These are phyloP conservation scores for Tinea pellionella DNA, from an alignment of 2,888 invertebrate species.

Conservation along the genomic window DNA sequence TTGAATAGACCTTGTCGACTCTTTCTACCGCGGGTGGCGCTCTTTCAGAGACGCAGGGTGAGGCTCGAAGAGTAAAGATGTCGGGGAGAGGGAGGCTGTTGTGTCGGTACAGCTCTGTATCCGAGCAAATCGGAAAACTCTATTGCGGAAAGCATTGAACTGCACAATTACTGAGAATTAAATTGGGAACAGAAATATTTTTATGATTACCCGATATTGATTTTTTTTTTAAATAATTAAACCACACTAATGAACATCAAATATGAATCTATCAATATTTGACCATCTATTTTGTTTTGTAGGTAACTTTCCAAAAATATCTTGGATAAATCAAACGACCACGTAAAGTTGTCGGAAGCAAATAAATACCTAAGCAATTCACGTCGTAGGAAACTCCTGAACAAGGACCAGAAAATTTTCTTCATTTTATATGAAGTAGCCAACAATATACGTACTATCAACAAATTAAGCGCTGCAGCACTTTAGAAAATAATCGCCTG, in stretches of 20 bases:
- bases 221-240: too few relatives aligned
- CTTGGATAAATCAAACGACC: background rate
- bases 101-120: constrained; percentile 38
- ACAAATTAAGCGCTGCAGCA: too few relatives aligned
- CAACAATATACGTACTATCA: too few relatives aligned
- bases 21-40: constrained; percentile 36
- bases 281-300: too few relatives aligned
- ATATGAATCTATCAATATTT: too few relatives aligned
- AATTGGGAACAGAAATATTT: background rate
- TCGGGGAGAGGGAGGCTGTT: constrained; percentile 45
- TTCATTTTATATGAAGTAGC: too few relatives aligned
- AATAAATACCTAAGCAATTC: background rate
- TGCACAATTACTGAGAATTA: constrained; percentile 8
- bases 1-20: constrained; percentile 63
- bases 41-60: constrained; percentile 26
- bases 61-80: constrained; percentile 28
- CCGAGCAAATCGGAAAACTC: constrained; percentile 44
- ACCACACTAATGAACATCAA: too few relatives aligned
- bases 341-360: background rate
- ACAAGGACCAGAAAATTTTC: too few relatives aligned
- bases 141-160: constrained; percentile 9
- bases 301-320: too few relatives aligned
- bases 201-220: too few relatives aligned
- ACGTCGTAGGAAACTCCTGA: too few relatives aligned
- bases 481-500: too few relatives aligned